Base-by-base conservation (phyloP, 2,888 invertebrate genomes). In the Lucinisca nassula region DNA sequence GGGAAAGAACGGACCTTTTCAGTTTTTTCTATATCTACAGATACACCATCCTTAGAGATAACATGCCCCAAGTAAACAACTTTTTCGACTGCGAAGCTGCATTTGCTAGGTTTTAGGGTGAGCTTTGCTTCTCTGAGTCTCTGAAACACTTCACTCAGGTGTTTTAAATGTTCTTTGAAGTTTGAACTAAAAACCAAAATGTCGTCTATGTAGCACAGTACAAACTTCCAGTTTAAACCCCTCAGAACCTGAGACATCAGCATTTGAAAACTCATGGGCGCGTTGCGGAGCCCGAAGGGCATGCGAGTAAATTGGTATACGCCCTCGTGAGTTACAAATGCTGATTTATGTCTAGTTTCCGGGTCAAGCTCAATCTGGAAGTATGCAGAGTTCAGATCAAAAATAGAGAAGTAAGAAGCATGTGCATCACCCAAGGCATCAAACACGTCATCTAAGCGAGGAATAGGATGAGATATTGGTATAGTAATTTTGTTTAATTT, bases 301-400 rank as follows among this genome's bases (percentile, higher is more conserved):
- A n/a, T n/a, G n/a, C n/a, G n/a, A n/a, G n/a, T n/a, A n/a, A n/a
- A n/a, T n/a, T n/a, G n/a, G 61, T 88, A 91, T 0, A 86, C 77
- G 14, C 88, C 88, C 40, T 85, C 61, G 30, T 87, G 87, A 1
- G 84, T 86, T 14, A 90, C 80, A 49, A 91, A 91, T 3, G 90
- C 85, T 51, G 78, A 75, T 51, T 92, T 92, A 51, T 80, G 78
- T 49, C 77, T 75, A 14, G 85, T 84, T 21, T 61, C 73, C 0
- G 24, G 51, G 17, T 85, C 84, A 49, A 92, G 38, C 1, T 76
- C 79, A 10, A 92, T 51, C 40, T 88, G 87, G 79, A 87, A 87
- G 55, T 79, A 90, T n/a, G 75, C 85, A 32, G 45, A 76, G 37
- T 55, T 76, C 8, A 87, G 61, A 67, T 85, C 82, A 35, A 85